Evolutionary conservation across 2,113 vertebrate genomes (phyloP).

Genomic region (Pantherophis guttatus): DNA sequence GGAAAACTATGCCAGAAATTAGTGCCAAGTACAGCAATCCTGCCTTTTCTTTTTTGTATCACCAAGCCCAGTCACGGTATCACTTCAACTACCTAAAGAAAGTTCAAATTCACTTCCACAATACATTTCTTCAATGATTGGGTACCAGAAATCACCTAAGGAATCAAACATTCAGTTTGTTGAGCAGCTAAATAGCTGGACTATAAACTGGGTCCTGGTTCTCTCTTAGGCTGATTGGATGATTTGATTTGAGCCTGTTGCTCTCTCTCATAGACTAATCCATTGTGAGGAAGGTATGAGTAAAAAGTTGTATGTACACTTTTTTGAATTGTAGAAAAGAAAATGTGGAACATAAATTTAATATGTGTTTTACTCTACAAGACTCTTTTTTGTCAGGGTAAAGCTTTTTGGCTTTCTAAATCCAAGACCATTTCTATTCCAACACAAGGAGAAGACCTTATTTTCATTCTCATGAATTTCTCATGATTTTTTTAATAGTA

Average conservation of each 20-base stretch:
- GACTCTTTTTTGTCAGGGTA: not conserved
- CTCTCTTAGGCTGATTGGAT: not conserved
- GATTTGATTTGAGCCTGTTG: not conserved
- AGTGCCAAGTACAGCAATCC: not conserved
- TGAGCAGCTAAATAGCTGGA: not conserved
- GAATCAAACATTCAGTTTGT: not conserved
- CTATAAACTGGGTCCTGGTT: not conserved
- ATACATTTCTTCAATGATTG: not conserved
- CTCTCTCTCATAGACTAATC: not conserved
- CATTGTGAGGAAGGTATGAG: not conserved
- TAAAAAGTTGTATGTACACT: not conserved
- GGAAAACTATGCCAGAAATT: not conserved
- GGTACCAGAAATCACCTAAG: not conserved
- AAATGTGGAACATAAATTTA: not conserved
- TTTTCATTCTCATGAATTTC: not conserved
- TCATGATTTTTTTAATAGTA: not conserved
- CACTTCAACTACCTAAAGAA: not conserved
- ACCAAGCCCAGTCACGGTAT: not conserved
- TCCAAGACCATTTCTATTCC: not conserved
- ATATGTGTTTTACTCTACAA: not conserved
- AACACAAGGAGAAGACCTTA: not conserved
- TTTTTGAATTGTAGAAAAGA: not conserved
- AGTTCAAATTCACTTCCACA: not conserved
- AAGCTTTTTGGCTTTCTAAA: not conserved
- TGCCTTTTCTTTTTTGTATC: not conserved